Evolutionary conservation across 30 jellyfish, hydroid and myxozoan species (phyloP), one percentile per base, ranked within the genome.

Genomic region (Pelagia noctiluca): DNA sequence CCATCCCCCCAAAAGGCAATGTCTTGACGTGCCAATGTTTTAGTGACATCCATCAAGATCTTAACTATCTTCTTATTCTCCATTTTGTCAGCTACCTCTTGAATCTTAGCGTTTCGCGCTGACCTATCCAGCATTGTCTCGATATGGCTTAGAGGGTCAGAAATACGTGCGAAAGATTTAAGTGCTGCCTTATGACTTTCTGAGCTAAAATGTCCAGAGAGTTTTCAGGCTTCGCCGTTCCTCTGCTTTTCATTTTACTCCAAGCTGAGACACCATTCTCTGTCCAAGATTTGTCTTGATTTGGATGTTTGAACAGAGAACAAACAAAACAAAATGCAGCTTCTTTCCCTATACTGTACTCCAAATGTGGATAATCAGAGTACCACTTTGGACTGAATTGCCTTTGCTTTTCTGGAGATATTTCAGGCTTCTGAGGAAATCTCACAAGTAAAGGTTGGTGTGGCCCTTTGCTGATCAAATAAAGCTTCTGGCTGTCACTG

Each of bases 351-450:
- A n/a, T n/a, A n/a, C n/a, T n/a, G n/a, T n/a, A n/a, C n/a, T n/a
- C n/a, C n/a, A n/a, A n/a, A n/a, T n/a, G 83, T 13, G 83, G 83
- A 78, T 35, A 78, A 18, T 57, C 83, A 2, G 23, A 18, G 35
- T 78, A 78, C 89, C 83, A 78, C 7, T 26, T 78, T 25, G 83
- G 2, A 63, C 89, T 60, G 26, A 57, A 75, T 33, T 78, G 85
- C 86, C 75, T 23, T 36, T 60, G 89, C 32, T 57, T 78, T 28
- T 63, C 60, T 4, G 28, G 70, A 2, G 38, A 84, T 0, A 78
- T 57, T 69, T 46, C 85, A 54, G 60, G 28, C n/a, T 62, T 78
- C 42, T 32, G 89, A 33, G 82, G 77, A 78, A 54, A 78, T 78
- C 87, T 75, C 28, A 60, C 48, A 25, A 78, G 83, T 26, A 57